phyloP scores from a whole-genome alignment of 2,888 invertebrate genomes.

The Alloscopus bannaensis region DNA sequence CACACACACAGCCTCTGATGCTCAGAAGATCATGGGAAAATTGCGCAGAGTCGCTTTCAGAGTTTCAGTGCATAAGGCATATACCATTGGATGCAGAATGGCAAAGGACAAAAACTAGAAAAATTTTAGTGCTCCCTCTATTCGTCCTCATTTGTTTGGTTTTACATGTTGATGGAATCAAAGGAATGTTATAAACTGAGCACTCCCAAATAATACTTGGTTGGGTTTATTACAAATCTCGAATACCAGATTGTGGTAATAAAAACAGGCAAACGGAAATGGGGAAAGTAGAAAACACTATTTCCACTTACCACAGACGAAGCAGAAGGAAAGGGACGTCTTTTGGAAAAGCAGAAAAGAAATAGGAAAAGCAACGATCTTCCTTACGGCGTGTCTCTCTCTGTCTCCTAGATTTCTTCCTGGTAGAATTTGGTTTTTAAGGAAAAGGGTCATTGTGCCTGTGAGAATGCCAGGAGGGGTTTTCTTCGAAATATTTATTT shows the following conservation, averaged over 20 bases:
- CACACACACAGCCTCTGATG: conserved; percentile 12
- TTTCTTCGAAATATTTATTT: background rate
- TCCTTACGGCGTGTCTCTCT: conserved; percentile 12
- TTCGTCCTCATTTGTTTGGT: conserved; percentile 19
- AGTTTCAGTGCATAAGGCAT: too few relatives aligned
- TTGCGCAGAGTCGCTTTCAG: too few relatives aligned
- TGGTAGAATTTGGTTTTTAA: background rate
- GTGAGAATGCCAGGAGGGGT: conserved; percentile 8
- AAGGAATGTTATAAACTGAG: background rate
- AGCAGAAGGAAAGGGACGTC: background rate
- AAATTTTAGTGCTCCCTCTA: background rate
- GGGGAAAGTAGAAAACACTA: conserved; percentile 11
- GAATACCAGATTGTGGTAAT: conserved; percentile 23
- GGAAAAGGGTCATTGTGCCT: conserved; percentile 17
- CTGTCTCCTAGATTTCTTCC: background rate
- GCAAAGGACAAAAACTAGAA: too few relatives aligned
- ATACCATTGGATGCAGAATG: too few relatives aligned
- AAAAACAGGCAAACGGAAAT: conserved; percentile 25
- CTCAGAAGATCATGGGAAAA: background rate
- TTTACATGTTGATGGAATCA: conserved; percentile 4
- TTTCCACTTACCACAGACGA: background rate
- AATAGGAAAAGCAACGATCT: too few relatives aligned
- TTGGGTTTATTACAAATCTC: conserved; percentile 31
- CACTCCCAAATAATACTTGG: conserved; percentile 7
- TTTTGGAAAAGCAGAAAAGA: too few relatives aligned